A percentile compares a stretch with the other conserved stretches of the same genome.
These are phyloP conservation scores for Hoplias malabaricus DNA, from an alignment of 2,113 vertebrate species.

Conservation along the genomic window DNA sequence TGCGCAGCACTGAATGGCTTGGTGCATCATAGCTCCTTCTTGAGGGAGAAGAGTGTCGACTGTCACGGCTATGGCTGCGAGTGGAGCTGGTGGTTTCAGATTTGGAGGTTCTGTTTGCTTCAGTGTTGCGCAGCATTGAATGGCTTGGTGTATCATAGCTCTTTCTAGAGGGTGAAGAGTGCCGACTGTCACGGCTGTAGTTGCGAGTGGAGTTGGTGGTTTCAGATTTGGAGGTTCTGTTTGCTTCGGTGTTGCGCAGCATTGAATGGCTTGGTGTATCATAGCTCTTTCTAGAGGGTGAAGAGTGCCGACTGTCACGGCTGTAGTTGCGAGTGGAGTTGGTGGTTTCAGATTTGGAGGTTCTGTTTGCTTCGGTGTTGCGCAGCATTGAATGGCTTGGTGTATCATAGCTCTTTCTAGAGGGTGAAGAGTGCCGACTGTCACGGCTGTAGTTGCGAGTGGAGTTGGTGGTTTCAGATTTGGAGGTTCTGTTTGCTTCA, in stretches of 20 bases:
- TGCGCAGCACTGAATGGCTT: slow-evolving; percentile 55
- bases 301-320: no score
- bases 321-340: no score
- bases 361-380: slow-evolving; percentile 51
- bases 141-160: slow-evolving; percentile 55
- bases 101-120: no score
- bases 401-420: slow-evolving; percentile 29
- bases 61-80: no score
- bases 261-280: slow-evolving; percentile 26
- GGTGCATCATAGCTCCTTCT: slow-evolving; percentile 55
- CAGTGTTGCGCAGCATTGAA: slow-evolving; percentile 54
- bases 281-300: slow-evolving; percentile 38
- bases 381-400: slow-evolving; percentile 15
- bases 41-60: slow-evolving; percentile 64
- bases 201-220: no score
- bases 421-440: slow-evolving; percentile 48
- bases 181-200: no score
- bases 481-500: slow-evolving; percentile 48
- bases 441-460: no score
- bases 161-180: slow-evolving; percentile 63
- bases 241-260: slow-evolving; percentile 42
- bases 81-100: no score
- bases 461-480: no score
- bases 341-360: no score
- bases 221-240: no score